Evolutionary conservation across 2,113 vertebrate species (phyloP), one percentile per base, ranked within the genome.

Genomic region (Sebastes fasciatus): DNA sequence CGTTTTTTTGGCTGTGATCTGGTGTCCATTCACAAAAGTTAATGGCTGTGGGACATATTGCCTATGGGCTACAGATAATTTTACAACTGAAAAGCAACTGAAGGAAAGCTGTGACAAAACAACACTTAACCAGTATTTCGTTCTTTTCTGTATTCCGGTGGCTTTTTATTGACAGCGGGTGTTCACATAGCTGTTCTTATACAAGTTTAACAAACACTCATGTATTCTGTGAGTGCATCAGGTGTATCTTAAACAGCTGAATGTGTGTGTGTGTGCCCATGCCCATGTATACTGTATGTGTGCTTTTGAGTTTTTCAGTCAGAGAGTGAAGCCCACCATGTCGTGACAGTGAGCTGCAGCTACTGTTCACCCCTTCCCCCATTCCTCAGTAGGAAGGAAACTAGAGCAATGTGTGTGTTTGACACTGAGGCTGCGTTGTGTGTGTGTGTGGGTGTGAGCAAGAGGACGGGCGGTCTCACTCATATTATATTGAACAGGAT

Each of bases 401-500:
- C 88, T 79, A 85, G 90, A 90, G 88, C 86, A 77, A 79, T 81
- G 85, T 90, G n/a, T 82, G 82, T 80, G 73, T 74, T 67, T 83
- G 76, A 77, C 77, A 85, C 77, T 52, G 61, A 21, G 51, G 75
- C 72, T 81, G 69, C 21, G 9, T 58, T 69, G 23, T 82, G 77
- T 77, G 74, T 88, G 78, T 80, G 85, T 69, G 72, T 87, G 79
- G 84, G 80, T 86, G 87, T 81, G 74, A 67, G 70, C 2, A 3
- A 64, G 87, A 26, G 82, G 86, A 82, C 71, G 45, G 82, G 66
- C 62, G 74, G 65, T 89, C 80, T 87, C 82, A 80, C 86, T 93
- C 85, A 86, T 88, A 80, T 91, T 93, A 92, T 92, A 92, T 94
- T 94, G 93, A 95, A 95, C 92, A 94, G 94, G 94, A 94, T 95